Evolutionary conservation across 2,888 invertebrate genomes (phyloP).

Genomic region (Sarcophaga carnaria): DNA sequence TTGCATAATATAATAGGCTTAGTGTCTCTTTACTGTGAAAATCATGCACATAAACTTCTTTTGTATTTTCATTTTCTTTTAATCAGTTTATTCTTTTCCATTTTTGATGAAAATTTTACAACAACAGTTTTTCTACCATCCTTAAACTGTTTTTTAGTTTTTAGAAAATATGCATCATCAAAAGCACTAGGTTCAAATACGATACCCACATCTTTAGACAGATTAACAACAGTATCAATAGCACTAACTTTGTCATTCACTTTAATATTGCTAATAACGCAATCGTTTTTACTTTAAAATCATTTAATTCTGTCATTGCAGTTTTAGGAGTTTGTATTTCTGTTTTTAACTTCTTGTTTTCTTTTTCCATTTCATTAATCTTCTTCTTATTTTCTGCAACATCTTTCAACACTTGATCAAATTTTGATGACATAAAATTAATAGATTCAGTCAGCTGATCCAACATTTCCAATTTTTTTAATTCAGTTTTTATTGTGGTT

Average conservation of each 20-base stretch:
- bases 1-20: neutral
- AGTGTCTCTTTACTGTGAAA: neutral
- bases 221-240: neutral
- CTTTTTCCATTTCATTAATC: too few relatives aligned
- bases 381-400: conserved; percentile 12
- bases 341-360: too few relatives aligned
- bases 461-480: conserved; percentile 3
- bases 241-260: conserved; percentile 1
- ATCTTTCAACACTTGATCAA: neutral
- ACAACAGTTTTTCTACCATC: conserved; percentile 4
- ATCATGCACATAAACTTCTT: neutral
- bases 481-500: neutral
- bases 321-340: neutral
- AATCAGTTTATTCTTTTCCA: neutral
- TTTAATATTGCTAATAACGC: neutral
- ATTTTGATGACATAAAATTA: conserved; percentile 19
- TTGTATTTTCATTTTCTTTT: neutral
- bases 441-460: conserved; percentile 17
- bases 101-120: neutral
- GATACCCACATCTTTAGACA: neutral
- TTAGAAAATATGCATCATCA: neutral
- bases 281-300: neutral
- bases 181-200: neutral
- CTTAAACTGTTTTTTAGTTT: neutral
- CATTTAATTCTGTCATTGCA: neutral